These are phyloP conservation scores for Prinia subflava DNA, from an alignment of 2,113 vertebrate genomes.

Conservation along the genomic window DNA sequence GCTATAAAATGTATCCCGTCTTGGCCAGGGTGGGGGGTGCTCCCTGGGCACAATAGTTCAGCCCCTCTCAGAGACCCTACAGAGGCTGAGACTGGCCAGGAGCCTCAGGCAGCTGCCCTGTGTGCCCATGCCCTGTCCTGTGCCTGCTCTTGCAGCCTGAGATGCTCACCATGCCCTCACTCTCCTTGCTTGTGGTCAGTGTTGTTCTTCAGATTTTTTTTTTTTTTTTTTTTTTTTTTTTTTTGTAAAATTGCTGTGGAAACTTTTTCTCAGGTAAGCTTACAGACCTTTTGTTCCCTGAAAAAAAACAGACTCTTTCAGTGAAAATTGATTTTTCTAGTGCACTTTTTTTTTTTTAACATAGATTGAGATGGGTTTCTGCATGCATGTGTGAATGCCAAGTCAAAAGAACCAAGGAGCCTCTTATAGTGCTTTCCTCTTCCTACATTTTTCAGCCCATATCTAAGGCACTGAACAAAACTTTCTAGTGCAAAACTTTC, in stretches of 20 bases:
- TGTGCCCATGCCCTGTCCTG: neutral
- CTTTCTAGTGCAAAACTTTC: neutral
- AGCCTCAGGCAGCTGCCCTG: neutral
- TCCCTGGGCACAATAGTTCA: neutral
- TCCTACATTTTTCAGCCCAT: neutral
- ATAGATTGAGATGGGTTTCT: neutral
- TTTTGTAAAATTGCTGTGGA: neutral
- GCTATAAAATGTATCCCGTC: neutral
- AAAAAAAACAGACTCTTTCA: neutral
- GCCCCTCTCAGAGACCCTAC: neutral
- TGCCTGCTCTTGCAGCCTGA: fast-evolving
- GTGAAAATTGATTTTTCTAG: neutral
- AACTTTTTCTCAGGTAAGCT: neutral
- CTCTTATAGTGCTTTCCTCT: neutral
- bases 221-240: neutral
- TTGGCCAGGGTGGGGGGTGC: neutral
- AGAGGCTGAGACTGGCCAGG: neutral
- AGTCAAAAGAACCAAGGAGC: neutral
- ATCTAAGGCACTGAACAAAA: neutral
- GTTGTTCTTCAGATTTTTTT: fast-evolving
- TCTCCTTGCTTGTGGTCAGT: fast-evolving
- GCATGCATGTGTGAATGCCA: neutral
- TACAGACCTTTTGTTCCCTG: neutral
- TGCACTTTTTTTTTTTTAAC: neutral
- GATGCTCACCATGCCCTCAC: neutral